Evolutionary conservation across 2,888 invertebrate genomes (phyloP), one percentile per base, ranked within the genome.

Genomic region (Alloplasta piceator): DNA sequence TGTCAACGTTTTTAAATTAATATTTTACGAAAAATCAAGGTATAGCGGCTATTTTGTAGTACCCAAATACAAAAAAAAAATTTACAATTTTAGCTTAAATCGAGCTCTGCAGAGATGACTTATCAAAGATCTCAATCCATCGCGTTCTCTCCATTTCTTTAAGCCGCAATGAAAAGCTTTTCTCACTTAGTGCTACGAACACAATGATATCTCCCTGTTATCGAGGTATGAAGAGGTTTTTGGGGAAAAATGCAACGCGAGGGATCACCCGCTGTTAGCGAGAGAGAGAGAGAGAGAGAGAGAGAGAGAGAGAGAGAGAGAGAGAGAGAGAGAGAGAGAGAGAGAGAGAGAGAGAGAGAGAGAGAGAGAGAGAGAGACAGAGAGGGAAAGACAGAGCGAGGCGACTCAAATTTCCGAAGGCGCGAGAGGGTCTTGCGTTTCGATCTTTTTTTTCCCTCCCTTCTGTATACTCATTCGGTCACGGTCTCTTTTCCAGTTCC

Each of bases 401-500:
- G 55, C 26, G 73, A 43, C 50, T 74, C 66, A 48, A 58, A 74
- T 74, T 74, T 66, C 73, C 46, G 64, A 74, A 56, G 16, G 7
- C 43, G 48, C 38, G 26, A 73, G 14, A 9, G 9, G n/a, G 12
- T 56, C 46, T 56, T 39, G 48, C 48, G 26, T 52, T 52, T 36
- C 6, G 16, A 63, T 63, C 26, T 72, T 72, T 56, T 74, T n/a
- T 36, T 55, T 56, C 36, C 48, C 16, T 16, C 36, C 14, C 56
- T 46, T 14, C 5, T 71, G n/a, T 48, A 50, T 61, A 41, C 26
- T 26, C 26, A 26, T 64, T 55, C 56, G 73, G 72, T 64, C 61
- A 77, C 52, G 72, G 64, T 72, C 72, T 26, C 26, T 56, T 80
- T 77, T 12, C 50, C 58, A 50, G 63, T 73, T 70, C 72, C 72